Evolutionary conservation across 2,888 invertebrate species (phyloP).

Genomic region (Megalurothrips usitatus): DNA sequence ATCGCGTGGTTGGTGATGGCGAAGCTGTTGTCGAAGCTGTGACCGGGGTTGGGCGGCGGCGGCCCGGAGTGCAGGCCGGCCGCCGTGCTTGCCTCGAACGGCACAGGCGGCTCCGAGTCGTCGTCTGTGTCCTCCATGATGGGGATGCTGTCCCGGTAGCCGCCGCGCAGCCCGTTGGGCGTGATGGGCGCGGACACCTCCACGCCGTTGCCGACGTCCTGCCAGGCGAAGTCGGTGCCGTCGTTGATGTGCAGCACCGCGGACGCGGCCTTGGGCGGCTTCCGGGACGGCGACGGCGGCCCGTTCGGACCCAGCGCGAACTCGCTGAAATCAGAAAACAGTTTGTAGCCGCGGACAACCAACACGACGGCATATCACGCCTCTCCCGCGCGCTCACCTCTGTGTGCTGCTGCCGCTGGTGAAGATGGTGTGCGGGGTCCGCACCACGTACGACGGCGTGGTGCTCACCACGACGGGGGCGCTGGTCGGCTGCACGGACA

Average conservation of each 20-base stretch:
- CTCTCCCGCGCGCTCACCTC: not conserved
- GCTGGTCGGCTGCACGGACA: not conserved
- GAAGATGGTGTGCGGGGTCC: not conserved
- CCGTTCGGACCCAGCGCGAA: not conserved
- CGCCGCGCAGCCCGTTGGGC: constrained; percentile 5
- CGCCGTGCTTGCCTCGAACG: constrained; percentile 7
- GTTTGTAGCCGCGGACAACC: not conserved
- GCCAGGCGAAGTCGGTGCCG: constrained; percentile 16
- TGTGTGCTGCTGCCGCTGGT: not conserved
- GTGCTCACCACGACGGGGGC: constrained; percentile 14
- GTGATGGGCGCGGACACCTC: constrained; percentile 23
- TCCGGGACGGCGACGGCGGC: not conserved
- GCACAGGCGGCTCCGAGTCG: not conserved
- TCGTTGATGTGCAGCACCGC: constrained; percentile 22
- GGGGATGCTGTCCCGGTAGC: constrained; percentile 23
- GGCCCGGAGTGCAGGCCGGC: not conserved
- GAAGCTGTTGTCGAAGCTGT: not conserved
- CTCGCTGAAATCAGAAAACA: not conserved
- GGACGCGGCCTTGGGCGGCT: constrained; percentile 7
- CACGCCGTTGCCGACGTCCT: constrained; percentile 19
- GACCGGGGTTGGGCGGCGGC: not conserved
- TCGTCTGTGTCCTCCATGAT: constrained; percentile 18
- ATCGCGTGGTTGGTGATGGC: not conserved
- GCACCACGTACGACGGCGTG: not conserved
- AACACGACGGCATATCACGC: no score